Conservation (phyloP, 53 echinoderm and acorn worm genomes). For the Astropecten irregularis region DNA sequence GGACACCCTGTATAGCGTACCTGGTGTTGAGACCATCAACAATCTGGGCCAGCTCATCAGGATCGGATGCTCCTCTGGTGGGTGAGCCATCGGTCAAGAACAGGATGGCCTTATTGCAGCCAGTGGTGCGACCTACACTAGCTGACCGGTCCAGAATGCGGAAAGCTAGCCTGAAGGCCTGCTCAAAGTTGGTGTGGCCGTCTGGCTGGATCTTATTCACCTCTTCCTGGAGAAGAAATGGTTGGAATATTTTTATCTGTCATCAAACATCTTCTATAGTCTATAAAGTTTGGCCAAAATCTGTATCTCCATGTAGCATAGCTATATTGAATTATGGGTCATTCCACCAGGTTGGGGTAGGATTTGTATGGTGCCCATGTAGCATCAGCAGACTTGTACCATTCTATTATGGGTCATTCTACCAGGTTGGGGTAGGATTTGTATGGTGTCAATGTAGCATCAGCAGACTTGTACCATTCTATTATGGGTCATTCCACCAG, state of each 20-base stretch:
- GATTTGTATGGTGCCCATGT: no score
- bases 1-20: no score
- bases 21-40: slow-evolving; percentile 41
- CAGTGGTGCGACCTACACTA: slow-evolving; percentile 46
- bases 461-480: no score
- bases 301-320: not conserved
- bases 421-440: no score
- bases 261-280: not conserved
- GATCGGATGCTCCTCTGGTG: slow-evolving; percentile 53
- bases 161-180: slow-evolving; percentile 55
- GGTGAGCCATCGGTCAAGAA: slow-evolving; percentile 65
- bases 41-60: slow-evolving; percentile 20
- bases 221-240: slow-evolving; percentile 11
- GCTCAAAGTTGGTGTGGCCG: slow-evolving; percentile 67
- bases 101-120: slow-evolving; percentile 55
- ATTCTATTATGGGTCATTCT: no score
- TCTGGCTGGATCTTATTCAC: slow-evolving; percentile 42
- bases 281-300: not conserved
- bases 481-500: no score
- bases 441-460: no score
- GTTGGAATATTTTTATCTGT: no score
- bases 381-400: no score
- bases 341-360: no score
- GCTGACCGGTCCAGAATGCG: slow-evolving; percentile 46
- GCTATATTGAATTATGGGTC: no score